These are phyloP conservation scores for Aromia moschata DNA, from an alignment of 2,888 invertebrate species.

Conservation along the genomic window DNA sequence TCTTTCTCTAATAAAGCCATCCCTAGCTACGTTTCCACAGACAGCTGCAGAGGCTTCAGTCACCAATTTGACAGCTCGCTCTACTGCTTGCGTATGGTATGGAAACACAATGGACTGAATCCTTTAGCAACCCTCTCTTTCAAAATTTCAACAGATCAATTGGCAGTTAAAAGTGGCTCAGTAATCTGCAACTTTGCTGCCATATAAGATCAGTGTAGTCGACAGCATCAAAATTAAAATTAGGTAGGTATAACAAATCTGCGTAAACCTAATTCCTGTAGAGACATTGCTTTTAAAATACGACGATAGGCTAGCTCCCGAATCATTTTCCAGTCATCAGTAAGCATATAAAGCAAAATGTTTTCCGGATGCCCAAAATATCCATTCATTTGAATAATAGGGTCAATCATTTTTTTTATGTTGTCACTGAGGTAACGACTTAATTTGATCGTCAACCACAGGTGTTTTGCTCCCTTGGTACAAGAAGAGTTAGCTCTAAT, in stretches of 20 bases:
- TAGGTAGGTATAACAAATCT: not conserved
- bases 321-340: constrained; percentile 3
- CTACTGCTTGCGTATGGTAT: not conserved
- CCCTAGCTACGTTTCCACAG: too few relatives aligned
- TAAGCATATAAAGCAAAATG: not conserved
- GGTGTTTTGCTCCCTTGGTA: too few relatives aligned
- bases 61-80: not conserved
- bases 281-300: constrained; percentile 1
- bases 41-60: too few relatives aligned
- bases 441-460: too few relatives aligned
- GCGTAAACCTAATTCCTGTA: not conserved
- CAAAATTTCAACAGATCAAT: not conserved
- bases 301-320: constrained; percentile 6
- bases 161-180: not conserved
- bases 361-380: not conserved
- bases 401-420: too few relatives aligned
- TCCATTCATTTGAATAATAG: too few relatives aligned
- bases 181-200: not conserved
- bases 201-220: not conserved
- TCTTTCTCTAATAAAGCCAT: too few relatives aligned
- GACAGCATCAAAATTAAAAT: not conserved
- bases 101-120: not conserved
- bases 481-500: too few relatives aligned
- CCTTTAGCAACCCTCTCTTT: not conserved
- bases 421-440: too few relatives aligned